Evolutionary conservation across 2,113 vertebrate species (phyloP).

Genomic region (Tachysurus fulvidraco): DNA sequence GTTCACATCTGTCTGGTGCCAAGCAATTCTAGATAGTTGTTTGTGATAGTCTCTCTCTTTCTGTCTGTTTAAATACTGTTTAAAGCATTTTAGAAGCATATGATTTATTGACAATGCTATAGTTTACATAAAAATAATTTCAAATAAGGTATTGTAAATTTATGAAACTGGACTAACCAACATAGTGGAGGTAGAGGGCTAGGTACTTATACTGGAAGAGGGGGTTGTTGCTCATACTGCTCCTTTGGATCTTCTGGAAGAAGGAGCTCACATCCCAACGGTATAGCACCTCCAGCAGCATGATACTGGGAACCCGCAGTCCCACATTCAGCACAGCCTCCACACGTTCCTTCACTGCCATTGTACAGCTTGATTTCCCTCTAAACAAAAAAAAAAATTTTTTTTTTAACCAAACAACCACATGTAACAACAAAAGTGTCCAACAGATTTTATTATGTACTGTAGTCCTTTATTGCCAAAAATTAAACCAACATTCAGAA

Average conservation of each 20-base stretch:
- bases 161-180: conserved; percentile 79
- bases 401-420: not conserved
- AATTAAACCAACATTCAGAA: no score
- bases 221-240: conserved; percentile 93
- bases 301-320: conserved; percentile 95
- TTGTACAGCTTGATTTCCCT: conserved; percentile 32
- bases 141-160: not conserved
- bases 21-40: not conserved
- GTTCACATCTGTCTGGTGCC: not conserved
- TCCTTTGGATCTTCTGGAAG: conserved; percentile 99
- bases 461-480: no score
- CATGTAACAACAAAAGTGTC: no score
- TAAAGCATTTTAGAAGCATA: not conserved
- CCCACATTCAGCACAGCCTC: conserved; percentile 97
- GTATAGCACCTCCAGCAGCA: conserved; percentile 96
- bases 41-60: not conserved
- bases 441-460: no score
- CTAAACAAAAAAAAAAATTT: conserved; percentile 16
- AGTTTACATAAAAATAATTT: not conserved
- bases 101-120: not conserved
- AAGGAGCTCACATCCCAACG: conserved; percentile 98
- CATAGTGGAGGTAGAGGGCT: conserved; percentile 97
- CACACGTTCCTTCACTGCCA: conserved; percentile 60
- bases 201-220: conserved; percentile 99
- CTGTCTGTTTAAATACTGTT: not conserved